These are phyloP conservation scores for Danio rerio DNA, from an alignment of 2,113 vertebrate genomes.

Conservation along the genomic window DNA sequence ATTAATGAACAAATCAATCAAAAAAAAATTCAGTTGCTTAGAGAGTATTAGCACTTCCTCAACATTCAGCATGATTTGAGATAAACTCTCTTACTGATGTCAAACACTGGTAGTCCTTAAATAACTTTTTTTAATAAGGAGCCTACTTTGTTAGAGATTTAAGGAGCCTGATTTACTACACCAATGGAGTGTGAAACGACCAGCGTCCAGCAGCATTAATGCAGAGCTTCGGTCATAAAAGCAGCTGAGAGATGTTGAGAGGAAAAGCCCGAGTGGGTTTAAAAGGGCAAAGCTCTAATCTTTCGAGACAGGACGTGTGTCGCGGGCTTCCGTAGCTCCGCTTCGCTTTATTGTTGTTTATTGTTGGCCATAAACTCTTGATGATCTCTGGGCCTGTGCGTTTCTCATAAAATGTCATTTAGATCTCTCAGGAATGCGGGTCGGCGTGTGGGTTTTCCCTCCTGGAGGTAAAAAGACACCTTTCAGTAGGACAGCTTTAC, in stretches of 20 bases:
- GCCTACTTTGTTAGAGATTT: neutral
- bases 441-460: conserved; percentile 18
- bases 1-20: neutral
- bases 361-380: conserved; percentile 67
- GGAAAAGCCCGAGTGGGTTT: conserved; percentile 19
- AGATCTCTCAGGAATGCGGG: conserved; percentile 71
- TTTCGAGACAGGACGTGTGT: conserved; percentile 58
- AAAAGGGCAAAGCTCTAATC: conserved; percentile 56
- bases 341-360: conserved; percentile 66
- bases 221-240: conserved; percentile 39
- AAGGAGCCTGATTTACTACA: conserved; percentile 10
- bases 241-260: conserved; percentile 25
- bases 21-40: neutral
- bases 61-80: neutral
- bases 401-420: conserved; percentile 65
- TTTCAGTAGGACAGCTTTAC: conserved; percentile 66
- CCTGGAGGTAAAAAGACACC: conserved; percentile 70
- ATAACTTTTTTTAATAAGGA: neutral
- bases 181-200: conserved; percentile 40
- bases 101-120: neutral
- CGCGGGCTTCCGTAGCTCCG: conserved; percentile 63
- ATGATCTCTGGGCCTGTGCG: conserved; percentile 66
- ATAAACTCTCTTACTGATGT: neutral
- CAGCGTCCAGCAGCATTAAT: neutral
- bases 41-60: neutral